These are phyloP conservation scores for Pyrochroa serraticornis DNA, from an alignment of 2,888 invertebrate species.

Conservation along the genomic window DNA sequence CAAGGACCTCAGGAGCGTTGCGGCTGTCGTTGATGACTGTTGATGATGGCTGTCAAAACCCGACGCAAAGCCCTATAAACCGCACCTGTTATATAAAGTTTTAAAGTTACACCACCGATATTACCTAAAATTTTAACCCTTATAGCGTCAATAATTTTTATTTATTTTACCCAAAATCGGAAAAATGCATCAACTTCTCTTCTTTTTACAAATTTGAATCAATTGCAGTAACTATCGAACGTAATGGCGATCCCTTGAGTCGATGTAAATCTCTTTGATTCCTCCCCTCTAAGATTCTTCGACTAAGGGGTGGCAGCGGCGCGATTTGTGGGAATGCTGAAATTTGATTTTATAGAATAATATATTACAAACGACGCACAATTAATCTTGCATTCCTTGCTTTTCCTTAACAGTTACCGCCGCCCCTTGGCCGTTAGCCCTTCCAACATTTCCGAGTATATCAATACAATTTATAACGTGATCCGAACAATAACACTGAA, in stretches of 20 bases:
- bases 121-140: slow-evolving; percentile 2
- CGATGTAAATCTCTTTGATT: slow-evolving; percentile 8
- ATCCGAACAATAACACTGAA: slow-evolving; percentile 5
- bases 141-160: background rate
- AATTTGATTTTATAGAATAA: slow-evolving; percentile 15
- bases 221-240: too few species aligned
- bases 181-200: too few species aligned
- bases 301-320: slow-evolving; percentile 6
- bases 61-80: slow-evolving; percentile 6
- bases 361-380: slow-evolving; percentile 8
- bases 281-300: slow-evolving; percentile 9
- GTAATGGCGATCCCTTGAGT: slow-evolving; percentile 1
- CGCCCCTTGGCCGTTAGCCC: background rate
- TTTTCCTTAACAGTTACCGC: background rate
- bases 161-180: slow-evolving; percentile 1
- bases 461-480: slow-evolving; percentile 10
- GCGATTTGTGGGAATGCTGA: slow-evolving; percentile 8
- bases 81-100: slow-evolving; percentile 20
- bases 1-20: too few species aligned
- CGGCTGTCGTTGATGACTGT: slow-evolving; percentile 14
- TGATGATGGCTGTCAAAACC: slow-evolving; percentile 19
- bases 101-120: slow-evolving; percentile 2
- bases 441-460: background rate
- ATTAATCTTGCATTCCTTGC: slow-evolving; percentile 4
- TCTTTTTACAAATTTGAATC: too few species aligned